phyloP scores from a whole-genome alignment of 2,113 vertebrate species.

The Mungos mungo region DNA sequence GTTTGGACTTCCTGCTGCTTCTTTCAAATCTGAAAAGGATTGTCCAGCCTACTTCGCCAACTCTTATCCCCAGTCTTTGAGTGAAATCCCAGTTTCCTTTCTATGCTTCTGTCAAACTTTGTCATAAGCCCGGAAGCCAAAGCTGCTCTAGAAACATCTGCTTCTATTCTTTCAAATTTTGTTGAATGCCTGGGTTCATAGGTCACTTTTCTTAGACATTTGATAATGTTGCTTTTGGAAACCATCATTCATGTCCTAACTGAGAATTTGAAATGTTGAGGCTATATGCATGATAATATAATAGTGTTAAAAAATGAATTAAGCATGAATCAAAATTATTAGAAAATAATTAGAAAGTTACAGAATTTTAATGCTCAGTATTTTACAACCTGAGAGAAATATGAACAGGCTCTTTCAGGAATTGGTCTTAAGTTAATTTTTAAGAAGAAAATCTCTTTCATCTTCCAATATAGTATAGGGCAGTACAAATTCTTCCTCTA shows the following conservation, averaged over 20 bases:
- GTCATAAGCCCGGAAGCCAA: neutral
- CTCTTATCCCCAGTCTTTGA: neutral
- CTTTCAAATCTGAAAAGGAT: neutral
- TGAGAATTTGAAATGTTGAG: neutral
- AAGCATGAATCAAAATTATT: neutral
- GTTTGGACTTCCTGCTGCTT: neutral
- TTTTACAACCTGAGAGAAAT: neutral
- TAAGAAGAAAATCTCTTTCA: neutral
- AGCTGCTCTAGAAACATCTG: neutral
- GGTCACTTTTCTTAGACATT: neutral
- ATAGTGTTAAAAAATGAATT: neutral
- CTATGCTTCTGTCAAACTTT: neutral
- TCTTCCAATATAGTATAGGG: neutral
- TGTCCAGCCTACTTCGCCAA: neutral
- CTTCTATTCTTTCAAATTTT: neutral
- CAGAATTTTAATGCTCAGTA: neutral
- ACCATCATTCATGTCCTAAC: neutral
- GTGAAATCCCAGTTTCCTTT: neutral
- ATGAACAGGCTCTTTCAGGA: neutral
- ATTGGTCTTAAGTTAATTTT: neutral
- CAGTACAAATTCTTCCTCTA: neutral
- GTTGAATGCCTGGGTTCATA: neutral
- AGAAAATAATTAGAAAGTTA: slow-evolving; percentile 3
- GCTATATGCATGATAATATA: neutral
- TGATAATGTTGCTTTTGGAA: neutral